Conservation (phyloP, 2,888 invertebrate genomes). For the Ormyrus pomaceus region DNA sequence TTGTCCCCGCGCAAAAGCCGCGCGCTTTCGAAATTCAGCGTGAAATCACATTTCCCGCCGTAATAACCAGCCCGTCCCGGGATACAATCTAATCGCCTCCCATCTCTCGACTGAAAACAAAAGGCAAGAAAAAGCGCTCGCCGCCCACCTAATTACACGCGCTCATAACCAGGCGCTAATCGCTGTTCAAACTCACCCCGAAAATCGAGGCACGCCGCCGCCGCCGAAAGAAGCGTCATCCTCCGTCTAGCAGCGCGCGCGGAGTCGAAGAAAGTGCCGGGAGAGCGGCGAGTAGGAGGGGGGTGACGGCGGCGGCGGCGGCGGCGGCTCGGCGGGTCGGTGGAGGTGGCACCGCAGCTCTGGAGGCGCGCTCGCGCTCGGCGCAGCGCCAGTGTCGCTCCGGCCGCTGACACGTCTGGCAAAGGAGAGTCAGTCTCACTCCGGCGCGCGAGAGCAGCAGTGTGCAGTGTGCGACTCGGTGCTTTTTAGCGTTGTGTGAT, state of each 20-base stretch:
- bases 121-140: too few relatives aligned
- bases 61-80: too few relatives aligned
- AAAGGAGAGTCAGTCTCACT: slow-evolving; percentile 46
- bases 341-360: slow-evolving; percentile 56
- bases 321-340: slow-evolving; percentile 61
- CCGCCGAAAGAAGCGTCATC: too few relatives aligned
- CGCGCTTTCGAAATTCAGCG: too few relatives aligned
- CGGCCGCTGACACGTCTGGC: slow-evolving; percentile 67
- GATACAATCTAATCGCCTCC: too few relatives aligned
- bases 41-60: too few relatives aligned
- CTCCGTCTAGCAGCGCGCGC: slow-evolving; percentile 47
- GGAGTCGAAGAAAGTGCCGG: slow-evolving; percentile 21
- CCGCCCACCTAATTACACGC: too few relatives aligned
- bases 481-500: background rate
- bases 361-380: slow-evolving; percentile 67
- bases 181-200: too few relatives aligned
- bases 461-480: background rate
- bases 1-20: too few relatives aligned
- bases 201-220: background rate
- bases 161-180: too few relatives aligned
- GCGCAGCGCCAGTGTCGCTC: slow-evolving; percentile 71
- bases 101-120: too few relatives aligned
- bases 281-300: slow-evolving; percentile 35
- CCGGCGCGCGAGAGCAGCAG: slow-evolving; percentile 18
- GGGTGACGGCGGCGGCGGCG: slow-evolving; percentile 53